Evolutionary conservation across 2,888 invertebrate genomes (phyloP), one percentile per base, ranked within the genome.

Genomic region (Germaria angustata): DNA sequence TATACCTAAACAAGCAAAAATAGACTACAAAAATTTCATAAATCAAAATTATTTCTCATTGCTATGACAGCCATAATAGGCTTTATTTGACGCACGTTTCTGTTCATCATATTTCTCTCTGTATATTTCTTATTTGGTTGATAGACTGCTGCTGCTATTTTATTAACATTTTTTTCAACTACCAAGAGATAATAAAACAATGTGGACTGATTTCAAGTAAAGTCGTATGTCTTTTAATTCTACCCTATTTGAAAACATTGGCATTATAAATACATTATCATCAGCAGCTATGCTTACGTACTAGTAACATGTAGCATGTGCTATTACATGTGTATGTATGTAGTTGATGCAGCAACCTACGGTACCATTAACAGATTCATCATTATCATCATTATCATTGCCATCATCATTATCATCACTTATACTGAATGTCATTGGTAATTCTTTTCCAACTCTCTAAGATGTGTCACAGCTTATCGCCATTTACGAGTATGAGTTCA

Each of bases 31-130:
- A 84, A 86, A 85, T 87, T 88, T 86, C 88, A 88, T 89, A 89
- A 89, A 89, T 89, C 88, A 88, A 88, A 89, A 88, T 88, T 87
- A 87, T 86, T 87, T 87, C 87, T 86, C 86, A 87, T 87, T 88
- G 86, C 85, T 85, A 85, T 86, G 88, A 87, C 87, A 88, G 81
- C 85, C 85, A 84, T 86, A 86, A 86, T 86, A 86, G 87, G 86
- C 86, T 85, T 88, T 88, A 85, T 86, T 86, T 87, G 86, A 86
- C 87, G 87, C 87, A 84, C 86, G 86, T 85, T 85, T 84, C 51
- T 66, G 57, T 72, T 75, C 76, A 79, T 44, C 69, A 75, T 69
- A 49, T 76, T 28, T 71, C 57, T 57, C 11, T 51, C 2, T 17
- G 11, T 63, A 28, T 2, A 20, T 72, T 39, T 55, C 36, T 36